Evolutionary conservation across 2,113 vertebrate genomes (phyloP), one percentile per base, ranked within the genome.

Genomic region (Formicarius rufipectus): DNA sequence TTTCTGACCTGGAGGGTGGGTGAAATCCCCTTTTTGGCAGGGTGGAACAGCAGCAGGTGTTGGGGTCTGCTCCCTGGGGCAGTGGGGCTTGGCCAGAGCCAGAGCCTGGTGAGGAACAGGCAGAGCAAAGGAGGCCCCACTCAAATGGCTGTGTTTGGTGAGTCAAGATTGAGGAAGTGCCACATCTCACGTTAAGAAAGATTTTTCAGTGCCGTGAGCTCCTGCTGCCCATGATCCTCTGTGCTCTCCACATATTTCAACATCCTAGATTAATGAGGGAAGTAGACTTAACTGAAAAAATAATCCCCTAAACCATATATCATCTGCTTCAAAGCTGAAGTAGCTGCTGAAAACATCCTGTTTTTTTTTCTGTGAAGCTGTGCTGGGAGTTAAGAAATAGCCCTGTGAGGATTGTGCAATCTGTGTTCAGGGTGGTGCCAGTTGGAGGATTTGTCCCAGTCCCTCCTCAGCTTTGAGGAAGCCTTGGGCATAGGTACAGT

Each of bases 341-440:
- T 15, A 80, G 59, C 63, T 84, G 56, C 79, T 81, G 88, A 86
- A 93, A 91, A 96, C 82, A 86, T 94, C 90, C 87, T 81, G 79
- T 1, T 58, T 84, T 80, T n/a, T 92, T 80, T 30, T 24, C 55
- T 50, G 1, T 15, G 2, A 39, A 86, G 33, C 76, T 63, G 33
- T n/a, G 30, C 62, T 82, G 87, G 60, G 67, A 67, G 84, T 95
- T 88, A 59, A 86, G 88, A 95, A 96, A 93, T 13, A 93, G 24
- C 47, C 85, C 7, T 0, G 6, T 63, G 79, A 90, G 94, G 50
- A 47, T 97, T 95, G 90, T 90, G 90, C 76, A 95, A 96, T 59
- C 75, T 1, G 9, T 77, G 42, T 76, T 84, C 88, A 28, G 77
- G 77, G 73, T 72, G 81, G 89, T 75, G 77, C 67, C 2, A 1